Base-by-base conservation (phyloP, 2,113 vertebrate genomes). In the Scatophagus argus region DNA sequence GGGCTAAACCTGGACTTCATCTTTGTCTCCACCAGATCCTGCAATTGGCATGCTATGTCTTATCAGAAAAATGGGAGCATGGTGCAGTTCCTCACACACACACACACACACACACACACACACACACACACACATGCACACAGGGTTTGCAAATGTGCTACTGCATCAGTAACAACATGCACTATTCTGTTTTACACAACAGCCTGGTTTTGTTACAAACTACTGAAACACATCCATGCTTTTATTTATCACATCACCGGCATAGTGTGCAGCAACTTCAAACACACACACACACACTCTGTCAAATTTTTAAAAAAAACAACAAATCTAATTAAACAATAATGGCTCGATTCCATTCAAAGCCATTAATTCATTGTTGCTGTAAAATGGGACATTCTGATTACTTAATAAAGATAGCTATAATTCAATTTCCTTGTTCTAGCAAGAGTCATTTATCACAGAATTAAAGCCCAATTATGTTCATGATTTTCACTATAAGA, bases 1-100 rank as follows among this genome's bases (percentile, higher is more conserved):
- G 54, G 81, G 65, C 86, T 91, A 77, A 92, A 93, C 89, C 91
- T 91, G 91, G 86, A 89, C 92, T 87, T 91, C 87, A 87, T 92
- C 92, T 92, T 93, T 93, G 91, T 93, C 89, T 92, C 79, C 52
- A 63, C 43, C 84, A 90, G 89, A 93, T 90, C 86, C 85, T 62
- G 60, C 71, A 82, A 92, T 89, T 91, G 92, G 89, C 89, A 88
- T 85, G 91, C 86, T 80, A 73, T 39, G 83, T 86, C 83, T 90
- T 90, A 91, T 92, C 89, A 77, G 70, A 67, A 84, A 70, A 87
- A 91, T 64, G 81, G 63, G 80, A 85, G 83, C 70, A 73, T 43
- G 63, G 68, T 74, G 71, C 70, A 83, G 81, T 76, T 78, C 52
- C 78, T 79, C 38, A 61, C 54, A 52, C 62, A 60, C 34, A 41